These are phyloP conservation scores for Myiagra hebetior DNA, from an alignment of 2,113 vertebrate genomes.

Conservation along the genomic window DNA sequence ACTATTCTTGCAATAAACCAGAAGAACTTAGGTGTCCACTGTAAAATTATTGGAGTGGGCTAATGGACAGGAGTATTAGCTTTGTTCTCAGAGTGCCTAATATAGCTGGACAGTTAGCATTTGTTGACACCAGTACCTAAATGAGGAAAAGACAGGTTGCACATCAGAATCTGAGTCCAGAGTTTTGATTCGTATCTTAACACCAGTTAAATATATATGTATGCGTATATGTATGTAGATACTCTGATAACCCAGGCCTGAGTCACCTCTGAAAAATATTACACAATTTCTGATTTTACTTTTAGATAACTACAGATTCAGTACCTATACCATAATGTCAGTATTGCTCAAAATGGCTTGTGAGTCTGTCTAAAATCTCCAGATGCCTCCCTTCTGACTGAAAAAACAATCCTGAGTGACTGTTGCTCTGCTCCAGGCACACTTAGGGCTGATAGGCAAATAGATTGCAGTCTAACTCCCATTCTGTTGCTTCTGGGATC, in stretches of 20 bases:
- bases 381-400: neutral
- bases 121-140: neutral
- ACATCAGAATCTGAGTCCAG: neutral
- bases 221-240: neutral
- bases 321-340: neutral
- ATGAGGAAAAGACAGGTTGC: neutral
- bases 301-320: neutral
- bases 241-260: neutral
- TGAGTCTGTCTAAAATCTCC: neutral
- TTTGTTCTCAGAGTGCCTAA: neutral
- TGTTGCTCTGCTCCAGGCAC: neutral
- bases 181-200: neutral
- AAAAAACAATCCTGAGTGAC: neutral
- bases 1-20: neutral
- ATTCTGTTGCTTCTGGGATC: neutral
- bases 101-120: neutral
- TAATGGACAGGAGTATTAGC: neutral
- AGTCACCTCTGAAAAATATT: neutral
- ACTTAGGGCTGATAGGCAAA: neutral
- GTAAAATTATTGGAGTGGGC: neutral
- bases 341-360: neutral
- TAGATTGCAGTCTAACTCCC: neutral
- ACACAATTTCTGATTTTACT: neutral
- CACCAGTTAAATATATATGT: neutral
- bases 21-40: neutral